Evolutionary conservation across 2,888 invertebrate species (phyloP), one percentile per base, ranked within the genome.

Genomic region (Stenolophus ochropezus): DNA sequence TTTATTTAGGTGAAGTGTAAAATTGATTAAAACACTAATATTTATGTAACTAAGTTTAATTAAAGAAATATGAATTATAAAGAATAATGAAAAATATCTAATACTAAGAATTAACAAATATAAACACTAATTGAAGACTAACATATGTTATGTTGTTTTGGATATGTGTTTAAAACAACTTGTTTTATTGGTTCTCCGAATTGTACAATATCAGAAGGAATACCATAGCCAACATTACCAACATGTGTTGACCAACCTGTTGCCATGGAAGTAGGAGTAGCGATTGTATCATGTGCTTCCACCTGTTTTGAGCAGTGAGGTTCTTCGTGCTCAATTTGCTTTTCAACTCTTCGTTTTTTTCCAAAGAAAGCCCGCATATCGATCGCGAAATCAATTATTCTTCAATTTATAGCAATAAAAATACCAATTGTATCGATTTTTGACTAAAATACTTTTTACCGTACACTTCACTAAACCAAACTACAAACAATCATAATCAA

Each of bases 311-410:
- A 58, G 56, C 27, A 53, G 27, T 77, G 77, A 33, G 77, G 58
- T 77, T 71, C 61, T 58, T 77, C 61, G 23, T 58, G 21, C 8
- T 58, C 58, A 77, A 14, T 77, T 77, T 58, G 8, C 61, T 58
- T 61, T 77, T 77, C 75, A 21, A 77, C 18, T 74, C 27, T 77
- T 69, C 77, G 77, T 27, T 77, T 77, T 77, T 61, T 77, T 77
- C 25, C 27, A 77, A 77, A 58, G 77, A 77, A 77, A 77, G 77
- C 77, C 42, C 77, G 77, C 71, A 77, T 77, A 77, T 77, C 77
- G 5, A 77, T 77, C 25, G 77, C 21, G 61, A 77, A 77, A 77
- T 73, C 58, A 58, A 58, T 58, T 2, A 14, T 6, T 77, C 61
- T 25, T n/a, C 77, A 61, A n/a, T 69, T 49, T 42, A 74, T 16